phyloP scores from a whole-genome alignment of 2,113 vertebrate genomes.

The Pogonocichla stellata region DNA sequence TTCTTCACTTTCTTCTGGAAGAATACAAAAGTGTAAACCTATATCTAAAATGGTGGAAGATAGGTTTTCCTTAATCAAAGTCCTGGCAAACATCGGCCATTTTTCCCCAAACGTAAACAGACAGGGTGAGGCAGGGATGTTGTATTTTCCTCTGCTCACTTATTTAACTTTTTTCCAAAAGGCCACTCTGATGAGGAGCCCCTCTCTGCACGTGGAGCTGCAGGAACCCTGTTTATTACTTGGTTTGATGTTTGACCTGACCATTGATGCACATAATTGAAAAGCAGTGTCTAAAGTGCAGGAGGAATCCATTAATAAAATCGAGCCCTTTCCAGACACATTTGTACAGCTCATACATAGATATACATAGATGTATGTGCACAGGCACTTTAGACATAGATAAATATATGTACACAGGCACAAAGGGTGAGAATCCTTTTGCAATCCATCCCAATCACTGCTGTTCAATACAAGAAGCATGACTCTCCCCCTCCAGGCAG shows the following conservation, averaged over 20 bases:
- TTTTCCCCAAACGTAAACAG: neutral
- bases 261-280: neutral
- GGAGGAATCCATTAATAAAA: neutral
- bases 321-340: neutral
- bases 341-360: neutral
- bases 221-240: neutral
- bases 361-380: neutral
- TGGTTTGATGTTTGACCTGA: neutral
- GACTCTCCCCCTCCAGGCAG: neutral
- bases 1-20: neutral
- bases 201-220: neutral
- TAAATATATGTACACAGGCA: neutral
- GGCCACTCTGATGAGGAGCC: neutral
- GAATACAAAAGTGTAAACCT: neutral
- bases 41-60: neutral
- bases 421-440: neutral
- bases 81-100: neutral
- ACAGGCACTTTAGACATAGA: neutral
- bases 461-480: neutral
- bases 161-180: neutral
- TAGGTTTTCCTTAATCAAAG: neutral
- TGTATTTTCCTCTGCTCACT: neutral
- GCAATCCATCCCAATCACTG: neutral
- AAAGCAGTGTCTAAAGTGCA: neutral
- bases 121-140: neutral